Evolutionary conservation across 2,888 invertebrate genomes (phyloP), one percentile per base, ranked within the genome.

Genomic region (Mantis religiosa): DNA sequence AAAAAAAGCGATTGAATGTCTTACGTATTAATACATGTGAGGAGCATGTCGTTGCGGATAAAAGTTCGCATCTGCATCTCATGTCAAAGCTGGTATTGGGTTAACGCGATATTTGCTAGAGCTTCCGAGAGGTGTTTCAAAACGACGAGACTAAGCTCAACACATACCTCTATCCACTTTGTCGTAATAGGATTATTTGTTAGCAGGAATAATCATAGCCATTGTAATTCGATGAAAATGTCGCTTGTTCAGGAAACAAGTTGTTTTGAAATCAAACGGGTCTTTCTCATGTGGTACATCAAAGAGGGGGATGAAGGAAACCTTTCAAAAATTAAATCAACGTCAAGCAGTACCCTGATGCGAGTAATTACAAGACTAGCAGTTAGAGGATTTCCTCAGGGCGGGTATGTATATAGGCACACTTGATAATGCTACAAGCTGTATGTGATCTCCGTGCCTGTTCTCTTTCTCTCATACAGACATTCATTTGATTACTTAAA

Each of bases 261-360:
- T 71, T 71, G 54, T 71, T 71, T 71, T 71, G 54, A 71, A 71
- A 71, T 71, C 20, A 71, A 71, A 25, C 54, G 9, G 54, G 54
- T 20, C 15, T 71, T 71, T 71, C 54, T 71, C 54, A 71, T 71
- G 54, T 71, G 54, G 54, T 71, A 71, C 54, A 71, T 71, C 54
- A 71, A 71, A 71, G 54, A 71, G 54, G 85, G 85, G 27, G 41
- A 28, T 47, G 85, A 47, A 85, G 86, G 86, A 86, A 86, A 86
- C 86, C 86, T 81, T 86, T 86, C 71, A 86, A 86, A 86, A 86
- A 86, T 86, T 86, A 86, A 86, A 86, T 86, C 81, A 86, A 41
- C 86, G 15, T 86, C 81, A 28, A 47, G 28, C 54, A 71, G 54
- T 71, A 71, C 54, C 71, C 86, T 86, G 86, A 86, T 81, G 86